Evolutionary conservation across 2,113 vertebrate genomes (phyloP).

Genomic region (Formicarius rufipectus): DNA sequence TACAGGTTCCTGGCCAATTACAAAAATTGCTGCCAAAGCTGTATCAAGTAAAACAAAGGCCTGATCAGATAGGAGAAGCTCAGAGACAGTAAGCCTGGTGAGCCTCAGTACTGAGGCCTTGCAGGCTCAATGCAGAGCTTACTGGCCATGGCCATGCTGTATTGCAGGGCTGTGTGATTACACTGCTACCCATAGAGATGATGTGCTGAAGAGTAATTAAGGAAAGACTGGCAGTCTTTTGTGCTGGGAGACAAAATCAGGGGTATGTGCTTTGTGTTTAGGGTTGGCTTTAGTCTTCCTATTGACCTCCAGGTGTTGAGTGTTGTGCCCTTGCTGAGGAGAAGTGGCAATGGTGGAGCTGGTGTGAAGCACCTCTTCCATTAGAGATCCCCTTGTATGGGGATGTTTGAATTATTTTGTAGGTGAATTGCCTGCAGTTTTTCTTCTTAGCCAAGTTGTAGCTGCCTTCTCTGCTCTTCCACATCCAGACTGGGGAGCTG

Average conservation of each 20-base stretch:
- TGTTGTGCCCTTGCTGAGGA: background rate
- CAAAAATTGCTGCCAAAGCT: background rate
- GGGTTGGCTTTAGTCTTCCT: background rate
- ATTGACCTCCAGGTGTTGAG: background rate
- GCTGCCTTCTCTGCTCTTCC: background rate
- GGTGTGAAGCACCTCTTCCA: background rate
- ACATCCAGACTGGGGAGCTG: background rate
- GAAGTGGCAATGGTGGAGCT: background rate
- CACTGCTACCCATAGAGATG: background rate
- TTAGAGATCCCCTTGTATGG: background rate
- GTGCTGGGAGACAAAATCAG: background rate
- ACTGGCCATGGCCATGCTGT: background rate
- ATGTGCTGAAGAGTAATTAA: background rate
- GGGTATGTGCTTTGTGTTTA: background rate
- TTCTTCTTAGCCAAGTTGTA: background rate
- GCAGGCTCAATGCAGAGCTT: background rate
- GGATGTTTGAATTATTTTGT: background rate
- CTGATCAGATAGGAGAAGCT: background rate
- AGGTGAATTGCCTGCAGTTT: background rate
- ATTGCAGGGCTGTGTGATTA: background rate
- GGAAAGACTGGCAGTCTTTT: fast-evolving
- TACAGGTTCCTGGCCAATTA: background rate
- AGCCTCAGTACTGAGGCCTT: background rate
- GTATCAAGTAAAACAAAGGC: background rate
- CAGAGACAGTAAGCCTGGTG: background rate